A percentile compares a stretch with the other conserved stretches of the same genome.
Conservation (phyloP, 2,797 vertebrate genomes). For the Melanotaenia maccullochi region DNA sequence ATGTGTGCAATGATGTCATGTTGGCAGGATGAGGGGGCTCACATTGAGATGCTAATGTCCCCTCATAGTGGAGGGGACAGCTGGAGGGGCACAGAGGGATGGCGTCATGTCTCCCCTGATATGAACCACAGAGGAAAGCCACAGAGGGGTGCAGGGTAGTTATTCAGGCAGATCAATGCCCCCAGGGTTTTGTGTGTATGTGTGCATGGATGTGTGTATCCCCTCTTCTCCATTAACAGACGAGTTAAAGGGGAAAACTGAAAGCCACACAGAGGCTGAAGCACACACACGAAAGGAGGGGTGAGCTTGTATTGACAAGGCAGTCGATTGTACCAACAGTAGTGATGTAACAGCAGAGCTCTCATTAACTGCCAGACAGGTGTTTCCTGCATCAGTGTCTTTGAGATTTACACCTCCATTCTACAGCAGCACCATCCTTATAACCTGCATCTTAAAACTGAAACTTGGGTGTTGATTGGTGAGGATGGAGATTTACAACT, state of each 20-base stretch:
- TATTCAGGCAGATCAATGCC: constrained; percentile 77
- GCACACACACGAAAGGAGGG: constrained; percentile 21
- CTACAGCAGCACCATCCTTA: background rate
- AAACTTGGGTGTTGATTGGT: constrained; percentile 19
- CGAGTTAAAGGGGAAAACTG: constrained; percentile 76
- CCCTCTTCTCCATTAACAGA: constrained; percentile 63
- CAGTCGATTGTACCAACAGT: constrained; percentile 66
- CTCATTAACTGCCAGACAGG: constrained; percentile 62
- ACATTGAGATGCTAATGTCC: constrained; percentile 81
- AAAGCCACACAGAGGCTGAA: constrained; percentile 61
- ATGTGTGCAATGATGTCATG: constrained; percentile 84
- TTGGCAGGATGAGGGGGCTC: constrained; percentile 52
- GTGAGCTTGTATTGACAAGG: constrained; percentile 62
- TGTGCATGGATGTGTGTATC: background rate
- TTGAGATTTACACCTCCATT: constrained; percentile 25
- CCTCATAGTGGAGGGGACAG: constrained; percentile 75
- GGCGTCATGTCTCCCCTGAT: constrained; percentile 79
- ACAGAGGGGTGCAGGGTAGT: constrained; percentile 58
- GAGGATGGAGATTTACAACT: constrained; percentile 25
- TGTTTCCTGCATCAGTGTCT: constrained; percentile 51
- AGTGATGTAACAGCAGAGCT: constrained; percentile 73
- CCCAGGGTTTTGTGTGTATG: constrained; percentile 27
- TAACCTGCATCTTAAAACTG: background rate
- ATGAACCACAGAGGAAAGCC: constrained; percentile 65
- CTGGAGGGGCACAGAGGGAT: constrained; percentile 79